These are phyloP conservation scores for Chrysaora quinquecirrha DNA, from an alignment of 30 jellyfish, hydroid and myxozoan genomes.

Conservation along the genomic window DNA sequence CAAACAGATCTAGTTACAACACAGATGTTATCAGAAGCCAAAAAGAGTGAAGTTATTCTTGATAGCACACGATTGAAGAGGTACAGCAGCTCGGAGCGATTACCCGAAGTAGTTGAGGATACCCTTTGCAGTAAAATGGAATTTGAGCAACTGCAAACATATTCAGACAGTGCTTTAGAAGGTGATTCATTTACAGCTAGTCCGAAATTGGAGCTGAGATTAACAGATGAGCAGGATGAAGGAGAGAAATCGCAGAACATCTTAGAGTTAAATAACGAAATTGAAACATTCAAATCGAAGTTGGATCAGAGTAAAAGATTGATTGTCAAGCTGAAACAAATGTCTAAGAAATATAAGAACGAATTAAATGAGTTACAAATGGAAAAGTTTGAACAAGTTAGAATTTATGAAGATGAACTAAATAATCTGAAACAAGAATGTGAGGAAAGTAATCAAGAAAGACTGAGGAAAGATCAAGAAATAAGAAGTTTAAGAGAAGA, in stretches of 20 bases:
- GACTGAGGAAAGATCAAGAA: constrained; percentile 62
- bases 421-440: constrained; percentile 25
- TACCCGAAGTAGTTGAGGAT: constrained; percentile 70
- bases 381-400: constrained; percentile 60
- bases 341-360: constrained; percentile 55
- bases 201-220: constrained; percentile 41
- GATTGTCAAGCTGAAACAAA: constrained; percentile 50
- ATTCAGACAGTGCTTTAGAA: constrained; percentile 48
- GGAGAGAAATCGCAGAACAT: constrained; percentile 30
- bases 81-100: constrained; percentile 58
- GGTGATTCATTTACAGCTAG: constrained; percentile 50
- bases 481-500: constrained; percentile 79
- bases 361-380: constrained; percentile 53
- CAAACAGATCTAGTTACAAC: constrained; percentile 46
- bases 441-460: constrained; percentile 45
- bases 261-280: constrained; percentile 25
- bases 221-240: constrained; percentile 37
- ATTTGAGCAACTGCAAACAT: constrained; percentile 61
- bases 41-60: not conserved
- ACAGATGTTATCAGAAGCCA: constrained; percentile 7
- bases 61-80: constrained; percentile 24
- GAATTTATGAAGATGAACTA: constrained; percentile 51
- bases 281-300: constrained; percentile 37
- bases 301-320: constrained; percentile 44
- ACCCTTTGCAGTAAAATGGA: constrained; percentile 45